Percentiles rank a stretch among this genome's conserved stretches.
Conservation (phyloP, 2,888 invertebrate species). For the Sarcophaga carnaria region DNA sequence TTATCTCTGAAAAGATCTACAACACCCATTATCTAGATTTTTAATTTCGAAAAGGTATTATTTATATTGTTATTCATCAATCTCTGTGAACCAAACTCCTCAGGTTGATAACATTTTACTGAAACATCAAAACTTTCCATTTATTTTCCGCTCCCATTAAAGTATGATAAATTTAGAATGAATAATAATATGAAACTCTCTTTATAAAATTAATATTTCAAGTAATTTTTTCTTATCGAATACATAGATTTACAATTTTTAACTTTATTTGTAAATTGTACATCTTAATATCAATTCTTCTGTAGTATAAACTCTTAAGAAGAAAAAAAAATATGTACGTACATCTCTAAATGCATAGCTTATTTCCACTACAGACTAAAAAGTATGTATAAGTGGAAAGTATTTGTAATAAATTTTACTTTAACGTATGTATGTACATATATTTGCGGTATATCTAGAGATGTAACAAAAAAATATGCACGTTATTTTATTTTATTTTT, state of each 20-base stretch:
- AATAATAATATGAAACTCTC: no score
- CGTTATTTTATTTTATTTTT: slow-evolving; percentile 20
- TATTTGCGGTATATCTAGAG: slow-evolving; percentile 30
- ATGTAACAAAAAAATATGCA: slow-evolving; percentile 23
- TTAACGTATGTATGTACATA: not conserved
- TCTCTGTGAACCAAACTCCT: not conserved
- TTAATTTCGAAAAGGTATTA: not conserved
- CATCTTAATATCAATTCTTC: not conserved
- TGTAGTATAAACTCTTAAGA: not conserved
- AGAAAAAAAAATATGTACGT: not conserved
- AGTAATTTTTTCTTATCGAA: no score
- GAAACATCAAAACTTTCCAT: not conserved
- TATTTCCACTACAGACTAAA: not conserved
- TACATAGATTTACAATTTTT: no score
- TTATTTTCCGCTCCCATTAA: not conserved
- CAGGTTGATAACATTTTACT: not conserved
- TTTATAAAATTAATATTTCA: no score
- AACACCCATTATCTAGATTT: no score
- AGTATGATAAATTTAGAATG: not conserved
- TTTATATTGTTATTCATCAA: no score
- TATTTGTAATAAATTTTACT: slow-evolving; percentile 32
- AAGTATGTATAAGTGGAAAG: not conserved
- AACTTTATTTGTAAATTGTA: not conserved
- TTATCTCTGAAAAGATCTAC: slow-evolving; percentile 1
- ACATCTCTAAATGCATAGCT: not conserved